A percentile compares a stretch with the other conserved stretches of the same genome.
phyloP scores from a whole-genome alignment of 2,888 invertebrate species.

The Helobdella robusta region DNA sequence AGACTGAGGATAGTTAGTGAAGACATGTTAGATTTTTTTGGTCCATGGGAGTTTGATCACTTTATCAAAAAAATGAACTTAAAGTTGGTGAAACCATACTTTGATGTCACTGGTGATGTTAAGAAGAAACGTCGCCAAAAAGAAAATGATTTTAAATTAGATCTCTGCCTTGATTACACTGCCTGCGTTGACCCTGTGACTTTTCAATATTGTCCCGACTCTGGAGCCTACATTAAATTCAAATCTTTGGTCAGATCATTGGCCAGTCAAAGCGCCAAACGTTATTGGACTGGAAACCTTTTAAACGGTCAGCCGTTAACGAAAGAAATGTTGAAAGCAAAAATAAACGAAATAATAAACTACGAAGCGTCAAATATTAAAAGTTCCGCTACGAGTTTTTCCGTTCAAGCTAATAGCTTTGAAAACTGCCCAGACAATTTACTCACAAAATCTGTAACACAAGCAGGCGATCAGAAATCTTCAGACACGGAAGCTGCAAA shows the following conservation, averaged over 20 bases:
- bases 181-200: slow-evolving; percentile 20
- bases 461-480: no score
- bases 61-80: background rate
- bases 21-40: background rate
- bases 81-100: background rate
- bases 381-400: no score
- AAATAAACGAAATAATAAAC: no score
- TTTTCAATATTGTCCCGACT: slow-evolving; percentile 4
- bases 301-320: no score
- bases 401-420: no score
- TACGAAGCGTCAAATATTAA: no score
- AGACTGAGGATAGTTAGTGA: background rate
- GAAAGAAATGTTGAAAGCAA: no score
- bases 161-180: slow-evolving; percentile 7
- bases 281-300: no score
- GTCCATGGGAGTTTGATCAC: slow-evolving; percentile 3
- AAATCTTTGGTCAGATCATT: slow-evolving; percentile 13
- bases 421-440: no score
- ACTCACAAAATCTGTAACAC: no score
- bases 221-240: slow-evolving; percentile 18
- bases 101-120: background rate
- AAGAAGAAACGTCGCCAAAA: background rate
- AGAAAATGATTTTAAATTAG: background rate
- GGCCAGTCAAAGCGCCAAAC: slow-evolving; percentile 9
- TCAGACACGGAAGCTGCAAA: no score